Evolutionary conservation across 2,113 vertebrate genomes (phyloP), one percentile per base, ranked within the genome.

Genomic region (Crotophaga sulcirostris): DNA sequence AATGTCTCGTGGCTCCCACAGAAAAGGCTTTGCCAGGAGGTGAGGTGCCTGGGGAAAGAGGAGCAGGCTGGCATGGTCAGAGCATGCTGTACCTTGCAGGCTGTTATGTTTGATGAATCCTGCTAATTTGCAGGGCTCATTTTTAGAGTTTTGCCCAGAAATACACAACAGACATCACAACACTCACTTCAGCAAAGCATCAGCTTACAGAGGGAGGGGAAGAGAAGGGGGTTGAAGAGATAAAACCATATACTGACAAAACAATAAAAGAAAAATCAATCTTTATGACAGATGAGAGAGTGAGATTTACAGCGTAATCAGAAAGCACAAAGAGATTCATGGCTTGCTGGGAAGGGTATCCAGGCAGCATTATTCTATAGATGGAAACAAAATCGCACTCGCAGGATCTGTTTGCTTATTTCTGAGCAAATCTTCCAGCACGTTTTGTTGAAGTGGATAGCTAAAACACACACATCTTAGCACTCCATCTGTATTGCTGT

Each of bases 181-280:
- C 68, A 29, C 90, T 94, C 94, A 45, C 89, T 93, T 91, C 84
- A 97, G 95, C 97, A 95, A 89, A 97, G 97, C 93, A 82, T 90
- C 93, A 94, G 89, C 75, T 87, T 87, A 96, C 79, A 85, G 76
- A 33, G 15, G 66, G 87, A 94, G 49, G 51, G 98, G 93, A 96
- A 91, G 79, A 72, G 83, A 69, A 66, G 56, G 73, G 58, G 49
- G 34, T 14, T 73, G 84, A 42, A 89, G 79, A 97, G 95, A 97
- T 96, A 98, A 97, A 97, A 88, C 90, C 92, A 91, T 87, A 95
- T 95, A 96, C 80, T 95, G 89, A 87, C 73, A 95, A 98, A 98
- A 95, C 87, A 97, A 96, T 94, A 79, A 92, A 93, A 75, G 68
- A 87, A 58, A 89, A 86, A 96, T 96, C 91, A 94, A 94, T 97